These are phyloP conservation scores for Calameuta idolon DNA, from an alignment of 2,888 invertebrate genomes.

Conservation along the genomic window DNA sequence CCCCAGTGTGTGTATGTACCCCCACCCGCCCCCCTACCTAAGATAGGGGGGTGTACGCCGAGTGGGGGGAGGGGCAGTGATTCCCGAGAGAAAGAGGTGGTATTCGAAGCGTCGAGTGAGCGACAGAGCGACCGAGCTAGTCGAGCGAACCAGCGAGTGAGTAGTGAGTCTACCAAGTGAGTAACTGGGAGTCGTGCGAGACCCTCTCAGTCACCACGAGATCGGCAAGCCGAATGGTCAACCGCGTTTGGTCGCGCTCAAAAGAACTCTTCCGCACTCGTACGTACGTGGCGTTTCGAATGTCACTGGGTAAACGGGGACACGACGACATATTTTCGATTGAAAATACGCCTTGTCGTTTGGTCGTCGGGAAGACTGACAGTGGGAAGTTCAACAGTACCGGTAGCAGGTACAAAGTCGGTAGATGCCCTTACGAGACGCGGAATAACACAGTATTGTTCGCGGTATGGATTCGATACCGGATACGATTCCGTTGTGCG, in stretches of 20 bases:
- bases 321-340: slow-evolving; percentile 10
- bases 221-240: slow-evolving; percentile 67
- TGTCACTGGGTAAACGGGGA: slow-evolving; percentile 13
- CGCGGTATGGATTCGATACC: neutral
- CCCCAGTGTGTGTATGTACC: slow-evolving; percentile 27
- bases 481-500: neutral
- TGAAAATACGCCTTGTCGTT: slow-evolving; percentile 9
- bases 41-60: slow-evolving; percentile 45
- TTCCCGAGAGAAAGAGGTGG: slow-evolving; percentile 42
- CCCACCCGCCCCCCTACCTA: slow-evolving; percentile 21
- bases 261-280: slow-evolving; percentile 12
- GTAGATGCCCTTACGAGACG: neutral
- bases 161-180: slow-evolving; percentile 58
- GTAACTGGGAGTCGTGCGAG: slow-evolving; percentile 60
- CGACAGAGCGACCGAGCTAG: slow-evolving; percentile 47
- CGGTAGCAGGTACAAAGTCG: slow-evolving; percentile 8
- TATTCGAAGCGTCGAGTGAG: slow-evolving; percentile 32
- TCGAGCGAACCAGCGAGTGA: slow-evolving; percentile 29
- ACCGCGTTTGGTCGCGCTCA: slow-evolving; percentile 44
- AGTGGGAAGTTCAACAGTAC: slow-evolving; percentile 1
- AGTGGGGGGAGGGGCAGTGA: slow-evolving; percentile 31
- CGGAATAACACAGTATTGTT: neutral
- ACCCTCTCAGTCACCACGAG: slow-evolving; percentile 66
- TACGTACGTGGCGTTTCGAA: slow-evolving; percentile 15
- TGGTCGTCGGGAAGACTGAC: neutral